Evolutionary conservation across 2,888 invertebrate species (phyloP), one percentile per base, ranked within the genome.

Genomic region (Molanna angustata): DNA sequence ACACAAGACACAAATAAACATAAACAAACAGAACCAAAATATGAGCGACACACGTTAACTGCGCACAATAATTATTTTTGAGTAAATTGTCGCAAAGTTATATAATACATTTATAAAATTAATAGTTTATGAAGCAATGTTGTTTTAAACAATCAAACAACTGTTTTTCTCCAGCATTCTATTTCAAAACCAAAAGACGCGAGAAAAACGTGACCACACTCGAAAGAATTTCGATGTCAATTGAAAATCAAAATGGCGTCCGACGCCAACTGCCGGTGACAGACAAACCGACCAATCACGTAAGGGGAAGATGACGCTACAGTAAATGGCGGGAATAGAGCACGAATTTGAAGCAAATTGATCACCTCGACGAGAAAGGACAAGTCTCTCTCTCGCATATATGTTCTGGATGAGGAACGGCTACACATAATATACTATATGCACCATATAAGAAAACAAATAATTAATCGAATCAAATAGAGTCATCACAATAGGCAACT

Each of bases 331-430:
- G 35, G 35, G 4, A 9, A 35, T 4, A 14, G 35, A 11, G 35
- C 35, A 14, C 4, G 14, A 35, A 35, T 35, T 35, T n/a, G 13
- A 35, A 35, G 4, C 6, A 13, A 14, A 13, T 11, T 14, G 13
- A 35, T 14, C 35, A 35, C 35, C 9, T 35, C 4, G 35, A 35
- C 35, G 14, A 35, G 35, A 35, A 13, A 13, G 4, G 35, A 35
- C 13, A 35, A 13, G 35, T 35, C 4, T 35, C 35, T 35, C 35
- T 35, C 35, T 13, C 35, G n/a, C 35, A 35, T 35, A 35, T n/a
- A 35, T 35, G 35, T 35, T 35, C 35, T 35, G 35, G 35, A 35
- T 35, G 35, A 35, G 35, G 35, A 35, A 35, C 35, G 14, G 35
- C 35, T n/a, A n/a, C n/a, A n/a, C n/a, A n/a, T n/a, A n/a, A n/a